These are phyloP conservation scores for Cuculus canorus DNA, from an alignment of 2,797 vertebrate species.

Conservation along the genomic window DNA sequence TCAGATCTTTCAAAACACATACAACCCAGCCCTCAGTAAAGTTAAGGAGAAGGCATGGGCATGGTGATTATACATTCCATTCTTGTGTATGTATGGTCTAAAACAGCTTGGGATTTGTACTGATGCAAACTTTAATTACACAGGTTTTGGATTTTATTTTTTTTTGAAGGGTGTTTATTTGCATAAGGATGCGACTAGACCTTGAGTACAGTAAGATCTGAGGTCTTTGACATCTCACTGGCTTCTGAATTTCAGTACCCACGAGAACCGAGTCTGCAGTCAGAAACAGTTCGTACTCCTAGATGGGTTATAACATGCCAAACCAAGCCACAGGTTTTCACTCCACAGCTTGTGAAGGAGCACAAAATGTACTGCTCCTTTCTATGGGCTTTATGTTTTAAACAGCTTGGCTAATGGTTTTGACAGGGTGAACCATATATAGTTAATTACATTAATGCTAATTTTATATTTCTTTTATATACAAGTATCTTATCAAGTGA, in stretches of 20 bases:
- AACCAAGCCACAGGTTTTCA: background rate
- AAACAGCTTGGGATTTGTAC: slow-evolving; percentile 13
- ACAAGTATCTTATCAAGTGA: background rate
- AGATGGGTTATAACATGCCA: slow-evolving; percentile 54
- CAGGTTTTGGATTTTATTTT: background rate
- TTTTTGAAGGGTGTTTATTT: slow-evolving; percentile 11
- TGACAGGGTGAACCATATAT: background rate
- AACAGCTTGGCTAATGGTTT: background rate
- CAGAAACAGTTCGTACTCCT: background rate
- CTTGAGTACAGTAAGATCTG: background rate
- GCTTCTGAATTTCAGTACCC: background rate
- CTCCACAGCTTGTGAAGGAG: background rate
- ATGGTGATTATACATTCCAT: slow-evolving; percentile 25
- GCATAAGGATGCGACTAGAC: background rate
- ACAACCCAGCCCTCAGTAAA: background rate
- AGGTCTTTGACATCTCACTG: background rate
- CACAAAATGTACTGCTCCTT: background rate
- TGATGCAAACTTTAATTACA: background rate
- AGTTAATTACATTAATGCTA: background rate
- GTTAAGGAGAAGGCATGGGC: background rate
- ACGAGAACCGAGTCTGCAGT: background rate
- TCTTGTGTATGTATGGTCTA: background rate
- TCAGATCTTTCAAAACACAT: slow-evolving; percentile 25
- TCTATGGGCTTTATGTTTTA: background rate
- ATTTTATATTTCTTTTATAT: background rate